Evolutionary conservation across 2,113 vertebrate species (phyloP).

Genomic region (Nannospalax galili): DNA sequence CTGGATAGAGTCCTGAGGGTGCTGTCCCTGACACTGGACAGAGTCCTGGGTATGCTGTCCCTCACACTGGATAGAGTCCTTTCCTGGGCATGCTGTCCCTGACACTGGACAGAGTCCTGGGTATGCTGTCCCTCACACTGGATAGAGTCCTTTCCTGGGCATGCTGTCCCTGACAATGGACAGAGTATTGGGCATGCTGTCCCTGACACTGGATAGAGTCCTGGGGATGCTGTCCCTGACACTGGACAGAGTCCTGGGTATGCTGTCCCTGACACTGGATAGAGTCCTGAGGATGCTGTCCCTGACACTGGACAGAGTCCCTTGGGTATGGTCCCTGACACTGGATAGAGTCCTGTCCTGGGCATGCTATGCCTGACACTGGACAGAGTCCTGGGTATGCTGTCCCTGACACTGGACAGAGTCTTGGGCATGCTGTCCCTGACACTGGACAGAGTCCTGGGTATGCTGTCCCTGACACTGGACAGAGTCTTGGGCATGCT

Average conservation of each 20-base stretch:
- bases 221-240: too few relatives aligned
- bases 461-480: too few relatives aligned
- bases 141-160: too few relatives aligned
- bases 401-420: neutral
- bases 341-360: neutral
- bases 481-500: neutral
- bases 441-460: too few relatives aligned
- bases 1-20: too few relatives aligned
- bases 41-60: neutral
- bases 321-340: neutral
- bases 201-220: neutral
- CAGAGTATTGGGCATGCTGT: neutral
- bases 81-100: too few relatives aligned
- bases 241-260: neutral
- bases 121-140: neutral
- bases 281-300: neutral
- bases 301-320: neutral
- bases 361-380: neutral
- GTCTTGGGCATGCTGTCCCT: neutral
- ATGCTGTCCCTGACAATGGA: too few relatives aligned
- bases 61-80: neutral
- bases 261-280: neutral
- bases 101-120: neutral
- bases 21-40: too few relatives aligned
- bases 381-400: too few relatives aligned